Base-by-base conservation (phyloP, 2,888 invertebrate species). In the Salticus scenicus region DNA sequence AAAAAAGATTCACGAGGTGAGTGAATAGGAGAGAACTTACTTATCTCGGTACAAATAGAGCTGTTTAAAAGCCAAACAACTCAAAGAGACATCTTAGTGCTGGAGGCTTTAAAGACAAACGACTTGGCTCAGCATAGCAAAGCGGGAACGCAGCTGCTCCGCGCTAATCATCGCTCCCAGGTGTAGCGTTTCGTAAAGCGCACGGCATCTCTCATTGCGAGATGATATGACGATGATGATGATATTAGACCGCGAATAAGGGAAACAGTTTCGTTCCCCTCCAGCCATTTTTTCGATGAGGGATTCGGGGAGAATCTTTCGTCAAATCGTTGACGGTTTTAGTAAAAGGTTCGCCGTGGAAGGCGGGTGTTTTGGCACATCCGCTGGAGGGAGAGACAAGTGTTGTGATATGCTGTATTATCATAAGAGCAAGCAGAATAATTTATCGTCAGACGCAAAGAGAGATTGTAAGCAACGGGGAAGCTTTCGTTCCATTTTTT, bases 151-250 rank as follows among this genome's bases (percentile, higher is more conserved):
- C 82, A 83, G 82, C 82, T 83, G 82, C 76, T 76, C 42, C 27
- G 82, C 82, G 76, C 82, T 83, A 71, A 83, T 83, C 82, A 83
- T 83, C 82, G 76, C 28, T 41, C 42, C 82, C 82, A 83, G 82
- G 76, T 83, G 82, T 76, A 71, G 82, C 66, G 71, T 76, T 76
- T 83, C 82, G 76, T 76, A 69, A 5, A 71, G 64, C 64, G 63
- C 41, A 66, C 72, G 70, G 70, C 64, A 41, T 57, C 42, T 27
- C 10, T 67, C 66, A 51, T 51, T 74, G 47, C 75, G 63, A 70
- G 79, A 79, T 79, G 71, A 37, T 37, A n/a, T 7, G 57, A 57
- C 57, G 57, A 27, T n/a, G 27, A 33, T 0, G 57, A 41, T 64
- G 75, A 75, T 75, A 66, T 66, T 66, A 28, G 28, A 24, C 42